phyloP scores from a whole-genome alignment of 2,888 invertebrate species.

The Anodontia alba region DNA sequence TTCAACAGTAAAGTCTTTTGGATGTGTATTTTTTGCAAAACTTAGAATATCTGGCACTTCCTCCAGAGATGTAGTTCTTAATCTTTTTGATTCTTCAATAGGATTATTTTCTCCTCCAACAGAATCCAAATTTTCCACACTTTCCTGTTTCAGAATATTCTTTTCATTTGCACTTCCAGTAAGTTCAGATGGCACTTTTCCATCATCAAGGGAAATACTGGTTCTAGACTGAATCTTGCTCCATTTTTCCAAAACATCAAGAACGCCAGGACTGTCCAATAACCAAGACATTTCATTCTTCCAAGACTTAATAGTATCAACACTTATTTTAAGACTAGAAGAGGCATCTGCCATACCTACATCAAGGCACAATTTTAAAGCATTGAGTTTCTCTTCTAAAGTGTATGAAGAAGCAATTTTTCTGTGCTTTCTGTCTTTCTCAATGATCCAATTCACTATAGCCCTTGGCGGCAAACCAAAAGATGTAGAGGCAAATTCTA shows the following conservation, averaged over 20 bases:
- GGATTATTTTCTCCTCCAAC: neutral
- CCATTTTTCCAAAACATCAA: constrained; percentile 51
- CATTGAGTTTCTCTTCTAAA: constrained; percentile 51
- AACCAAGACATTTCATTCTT: constrained; percentile 48
- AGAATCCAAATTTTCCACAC: neutral
- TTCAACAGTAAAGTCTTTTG: constrained; percentile 51
- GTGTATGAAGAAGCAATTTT: constrained; percentile 31
- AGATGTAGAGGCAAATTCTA: constrained; percentile 60
- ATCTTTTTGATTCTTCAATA: neutral
- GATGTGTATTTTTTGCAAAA: constrained; percentile 33
- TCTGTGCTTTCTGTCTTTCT: constrained; percentile 59
- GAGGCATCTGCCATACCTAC: constrained; percentile 9
- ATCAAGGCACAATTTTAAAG: constrained; percentile 14
- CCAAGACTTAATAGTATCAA: constrained; percentile 29
- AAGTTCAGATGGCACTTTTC: neutral
- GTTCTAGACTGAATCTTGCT: constrained; percentile 23
- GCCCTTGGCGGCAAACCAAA: constrained; percentile 54
- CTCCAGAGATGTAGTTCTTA: neutral
- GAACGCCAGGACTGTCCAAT: constrained; percentile 39
- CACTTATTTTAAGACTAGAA: constrained; percentile 17
- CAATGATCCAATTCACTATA: constrained; percentile 61
- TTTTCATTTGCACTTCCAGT: neutral
- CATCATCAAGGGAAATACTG: constrained; percentile 14
- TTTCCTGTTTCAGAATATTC: neutral
- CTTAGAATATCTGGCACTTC: constrained; percentile 42